Evolutionary conservation across 2,888 invertebrate genomes (phyloP).

Genomic region (Cryptophagus acutangulus): DNA sequence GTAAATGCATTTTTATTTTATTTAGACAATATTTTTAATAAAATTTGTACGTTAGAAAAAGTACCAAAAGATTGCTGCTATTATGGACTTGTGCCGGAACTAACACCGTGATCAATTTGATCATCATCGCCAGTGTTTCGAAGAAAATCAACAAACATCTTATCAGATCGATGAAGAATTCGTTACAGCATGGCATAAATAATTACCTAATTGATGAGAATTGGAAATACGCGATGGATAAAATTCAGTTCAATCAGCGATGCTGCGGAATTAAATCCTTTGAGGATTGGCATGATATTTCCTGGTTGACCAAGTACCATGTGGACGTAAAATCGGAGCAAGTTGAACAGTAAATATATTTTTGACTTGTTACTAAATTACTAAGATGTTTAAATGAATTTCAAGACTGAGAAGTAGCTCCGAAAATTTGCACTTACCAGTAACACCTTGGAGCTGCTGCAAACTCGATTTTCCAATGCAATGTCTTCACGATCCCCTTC

Average conservation of each 20-base stretch:
- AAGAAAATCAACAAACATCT: slow-evolving; percentile 44
- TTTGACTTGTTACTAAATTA: too few species aligned
- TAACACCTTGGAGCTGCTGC: slow-evolving; percentile 60
- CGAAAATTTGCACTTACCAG: slow-evolving; percentile 41
- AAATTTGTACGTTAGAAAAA: slow-evolving; percentile 38
- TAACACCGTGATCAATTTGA: slow-evolving; percentile 39
- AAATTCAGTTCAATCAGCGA: slow-evolving; percentile 53
- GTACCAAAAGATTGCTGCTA: slow-evolving; percentile 41
- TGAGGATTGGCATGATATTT: slow-evolving; percentile 56
- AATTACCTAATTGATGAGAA: slow-evolving; percentile 54
- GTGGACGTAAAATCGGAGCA: slow-evolving; percentile 33
- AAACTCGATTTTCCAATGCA: slow-evolving; percentile 54
- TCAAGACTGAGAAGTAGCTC: too few species aligned
- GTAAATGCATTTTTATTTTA: slow-evolving; percentile 29
- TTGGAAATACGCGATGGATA: slow-evolving; percentile 56
- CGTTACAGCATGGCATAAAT: slow-evolving; percentile 54
- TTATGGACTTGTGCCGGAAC: slow-evolving; percentile 42
- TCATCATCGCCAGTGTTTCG: slow-evolving; percentile 39
- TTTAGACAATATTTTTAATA: neutral
- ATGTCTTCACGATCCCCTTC: slow-evolving; percentile 60
- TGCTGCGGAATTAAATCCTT: slow-evolving; percentile 56
- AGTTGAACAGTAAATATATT: slow-evolving; percentile 36
- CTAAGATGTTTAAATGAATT: slow-evolving; percentile 3
- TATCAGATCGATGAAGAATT: slow-evolving; percentile 48
- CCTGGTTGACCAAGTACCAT: slow-evolving; percentile 56